These are phyloP conservation scores for Mesocricetus auratus DNA, from an alignment of 2,113 vertebrate species.

Conservation along the genomic window DNA sequence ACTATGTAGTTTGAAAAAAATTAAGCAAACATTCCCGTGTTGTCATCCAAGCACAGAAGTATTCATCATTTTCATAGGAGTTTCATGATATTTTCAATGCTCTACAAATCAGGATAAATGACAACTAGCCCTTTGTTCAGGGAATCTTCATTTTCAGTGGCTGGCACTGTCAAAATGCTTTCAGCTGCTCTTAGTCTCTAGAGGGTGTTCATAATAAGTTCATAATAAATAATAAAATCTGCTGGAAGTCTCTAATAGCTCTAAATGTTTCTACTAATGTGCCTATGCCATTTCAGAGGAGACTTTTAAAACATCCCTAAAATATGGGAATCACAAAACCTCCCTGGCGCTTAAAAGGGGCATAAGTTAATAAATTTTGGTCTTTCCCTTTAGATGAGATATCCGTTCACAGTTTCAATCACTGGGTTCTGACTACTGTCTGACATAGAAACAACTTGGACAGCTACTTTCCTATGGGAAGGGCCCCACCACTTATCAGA, in stretches of 20 bases:
- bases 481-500: background rate
- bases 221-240: constrained; percentile 75
- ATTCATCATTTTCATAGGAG: background rate
- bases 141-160: constrained; percentile 62
- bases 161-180: constrained; percentile 12
- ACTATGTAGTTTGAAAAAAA: constrained; percentile 10
- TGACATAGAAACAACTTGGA: constrained; percentile 2
- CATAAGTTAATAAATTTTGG: constrained; percentile 70
- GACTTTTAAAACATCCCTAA: constrained; percentile 70
- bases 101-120: constrained; percentile 63
- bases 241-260: constrained; percentile 52
- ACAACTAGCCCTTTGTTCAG: constrained; percentile 67
- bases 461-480: constrained; percentile 21
- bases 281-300: constrained; percentile 69
- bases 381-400: constrained; percentile 53
- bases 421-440: background rate
- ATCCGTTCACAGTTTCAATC: constrained; percentile 28
- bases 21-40: background rate
- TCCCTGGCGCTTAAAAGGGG: constrained; percentile 58
- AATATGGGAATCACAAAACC: constrained; percentile 67
- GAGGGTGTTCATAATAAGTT: constrained; percentile 64
- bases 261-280: constrained; percentile 73
- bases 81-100: constrained; percentile 45
- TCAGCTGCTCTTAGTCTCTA: constrained; percentile 69
- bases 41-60: background rate